Evolutionary conservation across 2,888 invertebrate genomes (phyloP), one percentile per base, ranked within the genome.

Genomic region (Entomobrya multifasciata): DNA sequence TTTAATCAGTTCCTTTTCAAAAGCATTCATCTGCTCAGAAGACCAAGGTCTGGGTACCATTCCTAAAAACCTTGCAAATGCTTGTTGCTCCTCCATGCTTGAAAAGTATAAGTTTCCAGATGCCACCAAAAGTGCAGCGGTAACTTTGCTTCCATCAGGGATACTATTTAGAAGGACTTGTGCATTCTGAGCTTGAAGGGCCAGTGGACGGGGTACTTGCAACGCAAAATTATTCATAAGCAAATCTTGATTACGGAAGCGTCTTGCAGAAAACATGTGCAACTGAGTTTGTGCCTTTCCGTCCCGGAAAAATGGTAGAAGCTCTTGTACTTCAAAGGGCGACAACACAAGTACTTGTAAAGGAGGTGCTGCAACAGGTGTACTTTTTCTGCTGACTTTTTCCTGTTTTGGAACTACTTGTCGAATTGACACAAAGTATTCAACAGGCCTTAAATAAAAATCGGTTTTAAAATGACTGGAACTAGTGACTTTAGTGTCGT

Each of bases 271-370:
- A 76, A 86, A 81, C 86, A 86, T 86, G 76, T 81, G 86, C 1
- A 86, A 36, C 0, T 55, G 41, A 4, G 17, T 15, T 49, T 17
- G 0, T 10, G 55, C 20, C 5, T 47, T 44, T 27, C 47, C 76
- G 0, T 47, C 22, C 0, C 86, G 20, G 27, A 81, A 86, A 15
- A 65, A 52, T 1, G 76, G 86, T n/a, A 86, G 25, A 0, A 86
- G 36, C 22, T 76, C 76, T 15, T 86, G 81, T 11, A 81, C 86
- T 47, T 86, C 86, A 30, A 81, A 86, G 4, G 81, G 80, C 17
- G 81, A 81, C 4, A 86, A 8, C 0, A 81, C 15, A 3, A 86
- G 36, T 25, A 78, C 0, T 44, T 65, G 67, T 0, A 44, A 1
- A 0, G 57, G 41, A 1, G 57, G 0, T 8, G 77, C 6, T 8